Percentiles rank a stretch among this genome's conserved stretches.
phyloP scores from a whole-genome alignment of 2,797 vertebrate genomes.

The Tragopan temminckii region DNA sequence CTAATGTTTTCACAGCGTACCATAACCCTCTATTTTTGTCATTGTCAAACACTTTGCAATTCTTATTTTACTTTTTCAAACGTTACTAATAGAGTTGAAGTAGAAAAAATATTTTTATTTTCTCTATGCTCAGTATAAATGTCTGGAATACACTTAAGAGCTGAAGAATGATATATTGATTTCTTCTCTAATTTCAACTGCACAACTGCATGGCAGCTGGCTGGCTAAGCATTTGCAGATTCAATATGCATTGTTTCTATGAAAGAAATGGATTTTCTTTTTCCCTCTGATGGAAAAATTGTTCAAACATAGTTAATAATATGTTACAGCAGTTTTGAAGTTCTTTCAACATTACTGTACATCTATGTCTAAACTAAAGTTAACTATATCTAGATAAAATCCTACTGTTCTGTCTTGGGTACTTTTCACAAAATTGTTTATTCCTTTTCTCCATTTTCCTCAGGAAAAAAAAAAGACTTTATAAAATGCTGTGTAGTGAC shows the following conservation, averaged over 20 bases:
- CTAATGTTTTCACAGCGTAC: background rate
- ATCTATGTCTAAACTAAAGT: background rate
- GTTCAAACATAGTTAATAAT: background rate
- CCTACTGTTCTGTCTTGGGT: background rate
- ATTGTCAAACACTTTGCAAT: background rate
- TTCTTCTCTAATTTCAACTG: constrained; percentile 23
- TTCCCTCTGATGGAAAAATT: background rate
- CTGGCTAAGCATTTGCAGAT: constrained; percentile 14
- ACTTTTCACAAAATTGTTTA: background rate
- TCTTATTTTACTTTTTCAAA: background rate
- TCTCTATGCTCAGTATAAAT: background rate
- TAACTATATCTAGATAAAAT: background rate
- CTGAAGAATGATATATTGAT: constrained; percentile 41
- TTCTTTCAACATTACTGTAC: background rate
- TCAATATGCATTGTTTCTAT: background rate
- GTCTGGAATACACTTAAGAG: background rate
- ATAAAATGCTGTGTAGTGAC: background rate
- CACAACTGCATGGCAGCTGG: background rate
- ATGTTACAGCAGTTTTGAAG: background rate
- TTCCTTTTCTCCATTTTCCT: background rate
- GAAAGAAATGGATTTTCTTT: constrained; percentile 38
- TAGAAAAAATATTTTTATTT: background rate
- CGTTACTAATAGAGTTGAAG: background rate
- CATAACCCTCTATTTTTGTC: background rate
- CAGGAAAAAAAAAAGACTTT: background rate